Evolutionary conservation across 2,888 invertebrate species (phyloP).

Genomic region (Eilema griseolum): DNA sequence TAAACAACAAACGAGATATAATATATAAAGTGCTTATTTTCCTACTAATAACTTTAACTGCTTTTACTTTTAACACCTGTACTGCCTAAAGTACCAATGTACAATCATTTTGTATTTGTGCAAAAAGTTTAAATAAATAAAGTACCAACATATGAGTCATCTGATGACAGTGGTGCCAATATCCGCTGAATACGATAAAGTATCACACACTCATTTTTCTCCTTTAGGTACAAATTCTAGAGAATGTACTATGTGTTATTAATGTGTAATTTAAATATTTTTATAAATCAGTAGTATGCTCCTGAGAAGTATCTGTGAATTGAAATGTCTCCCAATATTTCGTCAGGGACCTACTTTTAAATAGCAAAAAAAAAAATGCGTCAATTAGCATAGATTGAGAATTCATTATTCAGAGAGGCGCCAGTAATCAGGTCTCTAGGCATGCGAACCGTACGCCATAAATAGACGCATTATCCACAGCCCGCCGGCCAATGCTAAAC

Average conservation of each 20-base stretch:
- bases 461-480: slow-evolving; percentile 67
- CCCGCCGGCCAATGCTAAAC: slow-evolving; percentile 42
- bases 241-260: too few relatives aligned
- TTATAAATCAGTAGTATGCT: too few relatives aligned
- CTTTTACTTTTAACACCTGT: neutral
- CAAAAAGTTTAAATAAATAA: too few relatives aligned
- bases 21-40: neutral
- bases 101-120: too few relatives aligned
- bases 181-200: neutral
- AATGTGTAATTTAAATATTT: too few relatives aligned
- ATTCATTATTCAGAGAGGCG: slow-evolving; percentile 78
- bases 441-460: slow-evolving; percentile 63
- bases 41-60: neutral
- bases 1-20: neutral
- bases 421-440: slow-evolving; percentile 72
- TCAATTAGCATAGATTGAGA: slow-evolving; percentile 75
- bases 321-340: too few relatives aligned
- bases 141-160: too few relatives aligned
- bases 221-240: too few relatives aligned
- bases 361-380: slow-evolving; percentile 56
- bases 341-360: neutral
- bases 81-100: neutral
- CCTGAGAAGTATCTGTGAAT: too few relatives aligned
- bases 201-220: too few relatives aligned
- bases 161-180: neutral